These are phyloP conservation scores for Coregonus suidteri DNA, from an alignment of 2,797 vertebrate genomes.

Conservation along the genomic window DNA sequence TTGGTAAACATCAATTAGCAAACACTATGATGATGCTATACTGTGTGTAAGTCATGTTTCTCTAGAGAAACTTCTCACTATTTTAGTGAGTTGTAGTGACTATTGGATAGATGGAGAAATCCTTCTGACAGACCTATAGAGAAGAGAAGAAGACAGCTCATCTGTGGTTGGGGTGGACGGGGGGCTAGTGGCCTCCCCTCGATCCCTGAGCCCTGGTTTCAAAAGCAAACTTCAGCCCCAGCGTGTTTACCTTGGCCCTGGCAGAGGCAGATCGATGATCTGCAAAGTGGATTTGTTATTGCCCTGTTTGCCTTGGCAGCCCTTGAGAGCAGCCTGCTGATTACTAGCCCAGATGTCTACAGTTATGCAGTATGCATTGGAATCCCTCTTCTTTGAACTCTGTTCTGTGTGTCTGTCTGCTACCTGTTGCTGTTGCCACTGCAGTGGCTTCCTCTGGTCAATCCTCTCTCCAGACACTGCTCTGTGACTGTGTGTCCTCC, in stretches of 20 bases:
- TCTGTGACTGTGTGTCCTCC: not conserved
- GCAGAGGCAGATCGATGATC: slow-evolving; percentile 86
- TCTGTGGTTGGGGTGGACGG: not conserved
- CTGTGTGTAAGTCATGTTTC: not conserved
- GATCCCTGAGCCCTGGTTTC: slow-evolving; percentile 80
- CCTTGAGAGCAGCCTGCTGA: slow-evolving; percentile 85
- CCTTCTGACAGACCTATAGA: not conserved
- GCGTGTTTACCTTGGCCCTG: slow-evolving; percentile 90
- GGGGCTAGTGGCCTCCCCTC: slow-evolving; percentile 61
- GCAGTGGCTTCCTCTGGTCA: not conserved
- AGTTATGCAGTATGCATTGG: slow-evolving; percentile 29
- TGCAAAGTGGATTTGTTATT: slow-evolving; percentile 95
- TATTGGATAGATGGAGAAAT: not conserved
- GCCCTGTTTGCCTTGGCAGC: slow-evolving; percentile 91
- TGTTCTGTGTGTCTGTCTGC: not conserved
- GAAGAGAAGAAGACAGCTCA: not conserved
- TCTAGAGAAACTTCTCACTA: not conserved
- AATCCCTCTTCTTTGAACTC: slow-evolving; percentile 6
- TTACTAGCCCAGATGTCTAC: slow-evolving; percentile 87
- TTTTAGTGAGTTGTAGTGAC: not conserved
- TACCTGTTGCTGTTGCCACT: slow-evolving; percentile 9
- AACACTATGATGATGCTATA: not conserved
- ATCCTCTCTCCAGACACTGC: not conserved
- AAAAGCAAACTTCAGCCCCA: slow-evolving; percentile 89
- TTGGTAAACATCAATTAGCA: not conserved